These are phyloP conservation scores for Clunio marinus DNA, from an alignment of 2,888 invertebrate species.

Conservation along the genomic window DNA sequence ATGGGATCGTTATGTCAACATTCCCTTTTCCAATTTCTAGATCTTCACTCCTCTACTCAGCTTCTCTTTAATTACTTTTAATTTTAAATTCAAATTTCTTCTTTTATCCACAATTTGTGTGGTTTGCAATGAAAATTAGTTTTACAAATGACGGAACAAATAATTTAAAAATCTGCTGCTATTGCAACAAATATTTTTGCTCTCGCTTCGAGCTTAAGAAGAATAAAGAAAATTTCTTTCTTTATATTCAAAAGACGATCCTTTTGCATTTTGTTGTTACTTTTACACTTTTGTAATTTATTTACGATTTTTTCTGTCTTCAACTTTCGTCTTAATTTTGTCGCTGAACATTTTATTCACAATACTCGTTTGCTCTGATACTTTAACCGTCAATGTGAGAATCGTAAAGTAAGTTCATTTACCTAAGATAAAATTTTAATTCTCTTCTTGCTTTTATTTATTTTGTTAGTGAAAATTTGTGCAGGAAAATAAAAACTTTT, in stretches of 20 bases:
- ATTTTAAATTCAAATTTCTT: neutral
- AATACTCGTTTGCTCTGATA: neutral
- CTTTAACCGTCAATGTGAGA: neutral
- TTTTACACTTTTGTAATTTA: neutral
- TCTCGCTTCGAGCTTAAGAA: neutral
- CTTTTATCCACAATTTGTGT: neutral
- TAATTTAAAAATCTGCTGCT: neutral
- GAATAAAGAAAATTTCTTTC: too few relatives aligned
- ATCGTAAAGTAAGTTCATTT: neutral
- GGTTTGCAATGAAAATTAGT: conserved; percentile 2
- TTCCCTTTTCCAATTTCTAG: too few relatives aligned
- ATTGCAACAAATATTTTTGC: too few relatives aligned
- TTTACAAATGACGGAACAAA: neutral
- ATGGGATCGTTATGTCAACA: neutral
- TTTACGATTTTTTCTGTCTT: neutral
- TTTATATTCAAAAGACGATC: too few relatives aligned
- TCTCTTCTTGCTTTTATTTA: neutral
- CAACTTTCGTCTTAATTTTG: neutral
- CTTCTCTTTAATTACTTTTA: neutral
- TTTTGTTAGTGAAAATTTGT: neutral
- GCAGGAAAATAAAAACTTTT: neutral
- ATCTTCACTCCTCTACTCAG: too few relatives aligned
- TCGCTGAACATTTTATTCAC: neutral
- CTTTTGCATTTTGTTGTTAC: neutral
- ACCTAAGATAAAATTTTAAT: conserved; percentile 1